Base-by-base conservation (phyloP, 2,797 vertebrate species). In the Etheostoma nigrum region DNA sequence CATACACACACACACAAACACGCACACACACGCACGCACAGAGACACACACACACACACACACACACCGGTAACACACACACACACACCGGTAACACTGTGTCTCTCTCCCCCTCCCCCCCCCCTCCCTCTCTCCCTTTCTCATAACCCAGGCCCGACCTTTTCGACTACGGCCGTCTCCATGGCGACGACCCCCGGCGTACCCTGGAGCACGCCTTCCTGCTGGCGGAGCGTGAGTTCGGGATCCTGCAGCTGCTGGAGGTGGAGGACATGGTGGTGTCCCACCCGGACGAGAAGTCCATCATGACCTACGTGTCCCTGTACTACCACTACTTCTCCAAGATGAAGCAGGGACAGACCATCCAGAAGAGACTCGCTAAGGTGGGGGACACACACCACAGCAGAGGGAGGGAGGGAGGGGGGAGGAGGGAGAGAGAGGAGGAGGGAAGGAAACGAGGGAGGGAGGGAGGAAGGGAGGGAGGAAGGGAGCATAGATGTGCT, bases 291-390 rank as follows among this genome's bases (percentile, higher is more conserved):
- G 97, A 98, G 86, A 94, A 92, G 84, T 98, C 97, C 81, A 93
- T 98, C 91, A 98, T 98, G 96, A 98, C 97, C 86, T 98, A 97
- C 0, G 92, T 98, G 78, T 97, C 97, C 0, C 93, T 97, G 59
- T 98, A 96, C 91, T 98, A 97, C 86, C 96, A 97, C 89, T 96
- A 95, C 86, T 97, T 97, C 93, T 97, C 96, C 86, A 96, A 81
- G 81, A 89, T 97, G 92, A 96, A 94, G 84, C 96, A 96, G 78
- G 96, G 91, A 0, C 96, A 96, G 27, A 27, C 27, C 27, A 27
- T 27, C 27, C 27, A 27, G 27, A 27, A 27, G 27, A 27, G 27
- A 27, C 27, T 27, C 6, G 23, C 86, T 7, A 98, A 97, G 95
- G 97, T 27, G 27, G 27, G 27, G 3, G 27, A 5, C 3, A 27